Conservation (phyloP, 2,888 invertebrate species). For the Onchidella celtica region DNA sequence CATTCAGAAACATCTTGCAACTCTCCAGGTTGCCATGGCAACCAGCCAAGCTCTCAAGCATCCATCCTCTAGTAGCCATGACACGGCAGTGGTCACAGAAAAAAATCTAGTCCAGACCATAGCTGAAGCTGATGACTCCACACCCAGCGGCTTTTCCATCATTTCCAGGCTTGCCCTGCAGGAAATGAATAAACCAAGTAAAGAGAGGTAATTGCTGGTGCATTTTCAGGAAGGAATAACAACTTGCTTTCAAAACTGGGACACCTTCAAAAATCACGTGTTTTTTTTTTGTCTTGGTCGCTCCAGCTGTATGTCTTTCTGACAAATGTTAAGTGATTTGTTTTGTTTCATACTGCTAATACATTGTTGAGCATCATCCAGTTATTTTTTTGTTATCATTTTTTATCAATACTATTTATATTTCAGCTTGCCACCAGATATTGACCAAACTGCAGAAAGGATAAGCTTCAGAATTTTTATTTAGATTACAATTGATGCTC, state of each 20-base stretch:
- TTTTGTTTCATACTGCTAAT: too few relatives aligned
- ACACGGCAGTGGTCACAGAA: constrained; percentile 84
- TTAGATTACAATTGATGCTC: too few relatives aligned
- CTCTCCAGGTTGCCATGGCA: constrained; percentile 81
- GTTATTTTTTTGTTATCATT: too few relatives aligned
- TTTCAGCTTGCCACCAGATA: too few relatives aligned
- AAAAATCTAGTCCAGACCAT: constrained; percentile 84
- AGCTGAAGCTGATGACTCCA: constrained; percentile 79
- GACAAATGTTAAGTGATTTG: too few relatives aligned
- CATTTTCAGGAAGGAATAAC: too few relatives aligned
- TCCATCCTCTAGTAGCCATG: constrained; percentile 82
- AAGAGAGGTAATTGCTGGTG: constrained; percentile 42
- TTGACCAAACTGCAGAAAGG: too few relatives aligned
- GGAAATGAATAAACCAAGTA: constrained; percentile 29
- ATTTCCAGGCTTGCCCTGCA: constrained; percentile 23
- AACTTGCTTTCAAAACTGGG: neutral
- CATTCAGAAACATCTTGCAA: constrained; percentile 69
- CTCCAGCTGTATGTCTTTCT: too few relatives aligned
- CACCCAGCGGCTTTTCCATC: constrained; percentile 24
- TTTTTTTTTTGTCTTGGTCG: too few relatives aligned
- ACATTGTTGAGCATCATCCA: too few relatives aligned
- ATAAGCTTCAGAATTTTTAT: too few relatives aligned
- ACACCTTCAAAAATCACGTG: neutral
- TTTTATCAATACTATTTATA: too few relatives aligned
- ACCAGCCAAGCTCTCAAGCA: constrained; percentile 84